These are phyloP conservation scores for Tuta absoluta DNA, from an alignment of 2,888 invertebrate species.

Conservation along the genomic window DNA sequence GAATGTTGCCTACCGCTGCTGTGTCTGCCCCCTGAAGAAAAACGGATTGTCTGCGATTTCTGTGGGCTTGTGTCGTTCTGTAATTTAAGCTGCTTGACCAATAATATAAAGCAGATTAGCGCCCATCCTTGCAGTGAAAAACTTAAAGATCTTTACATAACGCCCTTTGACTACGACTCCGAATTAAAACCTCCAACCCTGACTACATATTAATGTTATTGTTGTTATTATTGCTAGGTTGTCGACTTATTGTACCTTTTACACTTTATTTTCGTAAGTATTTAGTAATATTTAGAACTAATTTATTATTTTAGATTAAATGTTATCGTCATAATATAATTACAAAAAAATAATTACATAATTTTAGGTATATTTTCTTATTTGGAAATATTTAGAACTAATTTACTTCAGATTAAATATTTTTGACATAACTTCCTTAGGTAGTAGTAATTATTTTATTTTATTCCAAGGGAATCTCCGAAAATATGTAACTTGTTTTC, in stretches of 20 bases:
- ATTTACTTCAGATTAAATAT: not conserved
- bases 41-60: not conserved
- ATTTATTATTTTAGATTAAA: not conserved
- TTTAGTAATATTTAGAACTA: not conserved
- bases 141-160: too few relatives aligned
- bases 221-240: too few relatives aligned
- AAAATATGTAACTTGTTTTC: too few relatives aligned
- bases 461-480: too few relatives aligned
- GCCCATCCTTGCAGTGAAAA: conserved; percentile 18
- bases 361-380: too few relatives aligned
- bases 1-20: conserved; percentile 64
- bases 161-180: not conserved
- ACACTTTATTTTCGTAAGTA: too few relatives aligned
- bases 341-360: too few relatives aligned
- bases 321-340: not conserved
- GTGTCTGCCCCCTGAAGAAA: conserved; percentile 32
- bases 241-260: too few relatives aligned
- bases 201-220: too few relatives aligned
- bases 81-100: not conserved
- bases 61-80: conserved; percentile 15
- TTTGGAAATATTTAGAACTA: not conserved
- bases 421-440: too few relatives aligned
- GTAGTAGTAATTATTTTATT: too few relatives aligned
- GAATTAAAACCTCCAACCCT: too few relatives aligned
- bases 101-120: not conserved